phyloP scores from a whole-genome alignment of 1,140 invertebrate genomes.

The Caligus rogercresseyi region DNA sequence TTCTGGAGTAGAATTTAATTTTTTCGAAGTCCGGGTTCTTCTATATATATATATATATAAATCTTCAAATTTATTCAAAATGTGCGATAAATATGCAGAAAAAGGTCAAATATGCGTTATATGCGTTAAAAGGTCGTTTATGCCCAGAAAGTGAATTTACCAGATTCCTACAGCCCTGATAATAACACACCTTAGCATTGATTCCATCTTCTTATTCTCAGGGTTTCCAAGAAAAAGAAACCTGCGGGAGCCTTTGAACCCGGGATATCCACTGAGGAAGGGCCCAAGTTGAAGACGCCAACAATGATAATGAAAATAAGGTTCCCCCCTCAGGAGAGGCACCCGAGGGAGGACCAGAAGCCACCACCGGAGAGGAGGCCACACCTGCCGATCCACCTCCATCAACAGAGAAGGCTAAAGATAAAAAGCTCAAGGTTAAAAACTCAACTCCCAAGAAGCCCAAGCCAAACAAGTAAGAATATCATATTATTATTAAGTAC shows the following conservation, averaged over 20 bases:
- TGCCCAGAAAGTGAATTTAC: no score
- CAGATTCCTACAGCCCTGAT: no score
- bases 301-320: not conserved
- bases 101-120: no score
- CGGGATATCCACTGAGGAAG: not conserved
- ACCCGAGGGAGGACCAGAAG: not conserved
- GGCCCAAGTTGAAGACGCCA: not conserved
- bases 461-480: constrained; percentile 19
- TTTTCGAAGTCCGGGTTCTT: no score
- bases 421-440: constrained; percentile 22
- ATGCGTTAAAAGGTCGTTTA: no score
- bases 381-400: constrained; percentile 16
- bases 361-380: not conserved
- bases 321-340: not conserved
- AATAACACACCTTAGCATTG: not conserved
- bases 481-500: not conserved
- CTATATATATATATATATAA: not conserved
- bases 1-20: no score
- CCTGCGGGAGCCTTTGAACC: no score
- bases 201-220: no score
- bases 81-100: no score
- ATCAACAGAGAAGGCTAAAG: constrained; percentile 9
- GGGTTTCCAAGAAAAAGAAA: not conserved
- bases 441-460: constrained; percentile 16
- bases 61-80: not conserved